phyloP scores from a whole-genome alignment of 1,140 invertebrate genomes.

The Formica exsecta region DNA sequence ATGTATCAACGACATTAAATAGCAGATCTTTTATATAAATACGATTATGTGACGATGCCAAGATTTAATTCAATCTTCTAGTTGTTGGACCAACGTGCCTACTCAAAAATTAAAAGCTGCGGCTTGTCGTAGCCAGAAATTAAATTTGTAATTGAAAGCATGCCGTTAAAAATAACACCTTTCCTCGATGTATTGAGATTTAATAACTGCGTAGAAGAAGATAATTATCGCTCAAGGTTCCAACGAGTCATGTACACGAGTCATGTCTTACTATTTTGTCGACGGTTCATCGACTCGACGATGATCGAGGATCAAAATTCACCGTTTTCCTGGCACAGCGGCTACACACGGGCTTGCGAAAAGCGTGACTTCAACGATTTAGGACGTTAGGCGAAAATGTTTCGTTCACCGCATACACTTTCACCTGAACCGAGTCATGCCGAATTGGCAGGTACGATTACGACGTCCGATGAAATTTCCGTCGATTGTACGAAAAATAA shows the following conservation, averaged over 20 bases:
- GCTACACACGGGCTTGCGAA: constrained; percentile 25
- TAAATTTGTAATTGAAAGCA: background rate
- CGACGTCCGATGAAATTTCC: constrained; percentile 73
- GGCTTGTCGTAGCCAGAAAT: background rate
- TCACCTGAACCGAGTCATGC: constrained; percentile 68
- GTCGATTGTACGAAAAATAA: constrained; percentile 66
- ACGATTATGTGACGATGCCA: background rate
- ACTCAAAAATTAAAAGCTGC: background rate
- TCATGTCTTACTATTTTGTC: background rate
- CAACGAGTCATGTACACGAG: background rate
- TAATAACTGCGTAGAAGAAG: background rate
- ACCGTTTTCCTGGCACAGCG: background rate
- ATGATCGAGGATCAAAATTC: constrained; percentile 21
- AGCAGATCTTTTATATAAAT: constrained; percentile 9
- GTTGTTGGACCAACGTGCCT: background rate
- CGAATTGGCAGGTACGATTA: constrained; percentile 73
- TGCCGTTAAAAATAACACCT: background rate
- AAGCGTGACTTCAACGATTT: constrained; percentile 65
- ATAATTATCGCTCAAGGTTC: background rate
- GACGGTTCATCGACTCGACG: background rate
- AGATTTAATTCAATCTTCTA: constrained; percentile 19
- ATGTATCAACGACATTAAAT: background rate
- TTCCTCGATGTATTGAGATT: background rate
- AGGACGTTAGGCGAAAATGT: constrained; percentile 73
- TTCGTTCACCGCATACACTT: constrained; percentile 68